phyloP scores from a whole-genome alignment of 2,113 vertebrate species.

The Corythornis madagascariensis region DNA sequence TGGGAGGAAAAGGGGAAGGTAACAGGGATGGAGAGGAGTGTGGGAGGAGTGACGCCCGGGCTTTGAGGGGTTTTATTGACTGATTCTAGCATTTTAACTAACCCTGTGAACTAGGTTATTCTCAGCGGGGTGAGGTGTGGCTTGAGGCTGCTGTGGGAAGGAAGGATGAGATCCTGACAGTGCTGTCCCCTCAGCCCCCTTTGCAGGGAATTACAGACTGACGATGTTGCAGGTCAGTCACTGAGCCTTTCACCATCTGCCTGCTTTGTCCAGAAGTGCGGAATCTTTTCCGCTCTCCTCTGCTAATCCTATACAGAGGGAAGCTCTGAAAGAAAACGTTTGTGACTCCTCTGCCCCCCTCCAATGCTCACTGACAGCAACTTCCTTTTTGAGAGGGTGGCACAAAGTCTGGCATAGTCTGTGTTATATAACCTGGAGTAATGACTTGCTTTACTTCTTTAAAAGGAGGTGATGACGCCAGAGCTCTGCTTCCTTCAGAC shows the following conservation, averaged over 20 bases:
- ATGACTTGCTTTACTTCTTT: conserved; percentile 53
- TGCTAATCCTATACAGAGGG: neutral
- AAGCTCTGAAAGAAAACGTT: neutral
- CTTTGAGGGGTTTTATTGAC: neutral
- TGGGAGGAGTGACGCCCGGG: neutral
- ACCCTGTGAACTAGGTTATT: conserved; percentile 25
- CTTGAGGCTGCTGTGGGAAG: conserved; percentile 13
- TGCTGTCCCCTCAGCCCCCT: neutral
- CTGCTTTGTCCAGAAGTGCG: fast-evolving
- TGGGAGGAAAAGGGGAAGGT: neutral
- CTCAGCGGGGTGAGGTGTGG: conserved; percentile 24
- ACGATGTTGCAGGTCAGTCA: neutral
- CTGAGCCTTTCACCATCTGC: neutral
- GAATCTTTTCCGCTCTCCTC: neutral
- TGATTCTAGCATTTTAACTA: neutral
- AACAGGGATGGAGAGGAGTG: neutral
- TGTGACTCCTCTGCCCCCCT: neutral
- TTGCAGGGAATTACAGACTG: neutral
- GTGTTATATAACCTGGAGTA: conserved; percentile 57
- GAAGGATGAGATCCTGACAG: neutral
- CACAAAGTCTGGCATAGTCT: conserved; percentile 34
- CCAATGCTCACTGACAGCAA: neutral
- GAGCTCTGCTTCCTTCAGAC: conserved; percentile 25
- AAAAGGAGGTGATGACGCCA: conserved; percentile 60
- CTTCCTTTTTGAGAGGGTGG: conserved; percentile 43